These are phyloP conservation scores for Paracyprichromis sp. DNA, from an alignment of 2,113 vertebrate species.

Conservation along the genomic window DNA sequence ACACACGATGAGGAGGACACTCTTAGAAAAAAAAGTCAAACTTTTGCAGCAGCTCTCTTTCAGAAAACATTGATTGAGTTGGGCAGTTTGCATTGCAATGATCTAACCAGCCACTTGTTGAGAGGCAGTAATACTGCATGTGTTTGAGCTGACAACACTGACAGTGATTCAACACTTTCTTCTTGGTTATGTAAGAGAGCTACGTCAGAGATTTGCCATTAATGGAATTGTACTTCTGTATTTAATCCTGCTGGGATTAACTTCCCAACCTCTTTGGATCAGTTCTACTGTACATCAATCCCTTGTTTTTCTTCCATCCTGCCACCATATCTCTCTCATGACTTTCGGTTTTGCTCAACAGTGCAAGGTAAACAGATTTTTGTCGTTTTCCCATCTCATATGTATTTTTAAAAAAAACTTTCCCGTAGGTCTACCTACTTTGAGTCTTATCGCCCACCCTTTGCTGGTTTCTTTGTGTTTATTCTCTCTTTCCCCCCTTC, in stretches of 20 bases:
- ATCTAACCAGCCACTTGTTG: neutral
- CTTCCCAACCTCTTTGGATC: neutral
- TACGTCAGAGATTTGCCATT: neutral
- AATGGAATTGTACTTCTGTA: neutral
- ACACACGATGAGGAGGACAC: neutral
- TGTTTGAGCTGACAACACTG: neutral
- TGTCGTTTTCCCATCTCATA: neutral
- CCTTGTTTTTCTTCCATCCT: neutral
- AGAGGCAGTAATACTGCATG: neutral
- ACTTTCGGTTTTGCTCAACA: neutral
- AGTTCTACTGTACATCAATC: neutral
- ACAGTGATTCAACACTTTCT: neutral
- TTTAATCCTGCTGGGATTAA: neutral
- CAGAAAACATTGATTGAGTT: neutral
- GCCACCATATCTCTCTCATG: neutral
- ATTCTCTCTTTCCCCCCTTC: neutral
- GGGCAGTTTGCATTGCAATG: neutral
- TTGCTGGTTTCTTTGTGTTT: neutral
- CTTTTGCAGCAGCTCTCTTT: neutral
- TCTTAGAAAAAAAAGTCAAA: neutral
- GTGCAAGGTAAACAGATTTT: neutral
- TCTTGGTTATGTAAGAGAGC: neutral
- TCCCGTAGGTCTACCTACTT: neutral
- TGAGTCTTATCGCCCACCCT: neutral
- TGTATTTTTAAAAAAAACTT: neutral